Evolutionary conservation across 2,797 vertebrate species (phyloP), one percentile per base, ranked within the genome.

Genomic region (Champsocephalus esox): DNA sequence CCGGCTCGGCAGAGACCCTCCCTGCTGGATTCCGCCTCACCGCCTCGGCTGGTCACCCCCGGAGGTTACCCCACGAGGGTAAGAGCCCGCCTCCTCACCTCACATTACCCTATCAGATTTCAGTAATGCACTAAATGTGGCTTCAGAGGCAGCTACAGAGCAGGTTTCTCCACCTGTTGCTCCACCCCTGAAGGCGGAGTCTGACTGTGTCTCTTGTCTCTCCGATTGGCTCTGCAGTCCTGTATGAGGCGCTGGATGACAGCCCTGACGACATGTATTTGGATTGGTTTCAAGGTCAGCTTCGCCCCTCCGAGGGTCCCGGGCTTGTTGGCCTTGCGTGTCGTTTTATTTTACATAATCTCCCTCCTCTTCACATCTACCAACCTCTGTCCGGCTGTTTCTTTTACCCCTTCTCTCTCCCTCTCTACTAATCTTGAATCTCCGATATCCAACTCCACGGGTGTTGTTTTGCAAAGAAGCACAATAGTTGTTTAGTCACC

Each of bases 1-100:
- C 98, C 0, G 98, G 98, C 3, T 98, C 97, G 0, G 97, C 97
- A 0, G 98, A 99, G 93, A 99, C 98, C 0, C 95, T 99, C 75
- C 98, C 98, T 0, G 98, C 98, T 0, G 98, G 98, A 3, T 99
- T 99, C 92, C 96, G 98, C 49, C 94, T 99, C 88, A 99, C 97
- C 65, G 93, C 97, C 38, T 97, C 97, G 0, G 99, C 98, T 0
- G 97, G 97, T 38, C 97, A 98, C 89, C 97, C 97, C 0, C 95
- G 97, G 52, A 96, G 97, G 93, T 94, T 98, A 94, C 84, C 97
- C 8, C 94, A 96, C 0, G 98, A 99, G 6, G 97, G 98, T 99
- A 92, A 0, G 93, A 1, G 2, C 19, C 45, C 0, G 5, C 9
- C 19, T 8, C 32, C 21, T 21, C 69, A 51, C 67, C 44, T 24